Evolutionary conservation across 1,140 invertebrate genomes (phyloP).

Genomic region (Lysiphlebus fabarum): DNA sequence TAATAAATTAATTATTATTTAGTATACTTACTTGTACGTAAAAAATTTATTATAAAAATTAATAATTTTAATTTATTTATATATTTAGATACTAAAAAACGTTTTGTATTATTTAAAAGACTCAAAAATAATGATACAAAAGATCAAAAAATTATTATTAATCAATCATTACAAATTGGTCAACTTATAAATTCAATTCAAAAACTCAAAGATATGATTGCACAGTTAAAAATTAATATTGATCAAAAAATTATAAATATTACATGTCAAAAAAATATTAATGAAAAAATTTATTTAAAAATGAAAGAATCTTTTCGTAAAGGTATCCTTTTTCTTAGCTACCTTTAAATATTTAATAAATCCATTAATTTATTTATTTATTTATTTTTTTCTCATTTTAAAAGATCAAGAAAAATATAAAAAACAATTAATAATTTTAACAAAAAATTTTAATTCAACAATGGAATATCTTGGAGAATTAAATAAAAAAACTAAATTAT

Average conservation of each 20-base stretch:
- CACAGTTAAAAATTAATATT: conserved; percentile 21
- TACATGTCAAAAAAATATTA: conserved; percentile 30
- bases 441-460: conserved; percentile 33
- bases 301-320: conserved; percentile 31
- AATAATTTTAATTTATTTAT: background rate
- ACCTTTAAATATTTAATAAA: too few species aligned
- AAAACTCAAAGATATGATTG: conserved; percentile 35
- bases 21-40: too few species aligned
- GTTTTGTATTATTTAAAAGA: conserved; percentile 32
- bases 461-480: conserved; percentile 28
- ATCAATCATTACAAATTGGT: conserved; percentile 31
- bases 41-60: background rate
- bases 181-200: conserved; percentile 33
- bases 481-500: conserved; percentile 26
- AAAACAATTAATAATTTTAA: conserved; percentile 30
- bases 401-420: conserved; percentile 35
- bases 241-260: conserved; percentile 31
- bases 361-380: too few species aligned
- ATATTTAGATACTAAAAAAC: conserved; percentile 29
- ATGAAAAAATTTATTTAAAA: conserved; percentile 26
- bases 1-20: conserved; percentile 8
- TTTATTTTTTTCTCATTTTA: conserved; percentile 23
- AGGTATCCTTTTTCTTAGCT: too few species aligned
- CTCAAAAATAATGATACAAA: conserved; percentile 37
- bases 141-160: conserved; percentile 34